Conservation (phyloP, 2,888 invertebrate genomes). For the Dryobotodes eremita region DNA sequence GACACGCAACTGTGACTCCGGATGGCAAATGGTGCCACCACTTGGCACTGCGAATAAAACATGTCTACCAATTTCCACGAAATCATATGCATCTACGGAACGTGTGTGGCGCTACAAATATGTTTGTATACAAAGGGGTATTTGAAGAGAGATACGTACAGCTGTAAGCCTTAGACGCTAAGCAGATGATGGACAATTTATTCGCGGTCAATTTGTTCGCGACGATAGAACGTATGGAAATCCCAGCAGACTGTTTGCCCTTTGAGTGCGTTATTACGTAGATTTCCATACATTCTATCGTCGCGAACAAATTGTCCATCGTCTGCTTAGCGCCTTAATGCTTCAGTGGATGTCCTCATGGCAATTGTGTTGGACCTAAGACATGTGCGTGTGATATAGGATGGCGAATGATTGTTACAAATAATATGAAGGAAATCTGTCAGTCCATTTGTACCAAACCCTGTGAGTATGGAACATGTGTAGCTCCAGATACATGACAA, state of each 20-base stretch:
- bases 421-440: not conserved
- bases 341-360: conserved; percentile 34
- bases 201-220: too few species aligned
- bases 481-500: conserved; percentile 24
- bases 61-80: conserved; percentile 18
- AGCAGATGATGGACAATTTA: too few species aligned
- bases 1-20: conserved; percentile 25
- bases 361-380: conserved; percentile 44
- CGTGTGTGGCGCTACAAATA: conserved; percentile 32
- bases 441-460: conserved; percentile 34
- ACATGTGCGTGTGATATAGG: conserved; percentile 42
- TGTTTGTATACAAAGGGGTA: conserved; percentile 28
- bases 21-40: conserved; percentile 9
- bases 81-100: conserved; percentile 13
- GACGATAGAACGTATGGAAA: too few species aligned
- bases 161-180: conserved; percentile 18
- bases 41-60: not conserved
- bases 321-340: conserved; percentile 46
- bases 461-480: conserved; percentile 33
- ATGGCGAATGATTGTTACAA: conserved; percentile 14
- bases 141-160: not conserved
- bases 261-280: too few species aligned
- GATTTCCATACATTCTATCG: too few species aligned
- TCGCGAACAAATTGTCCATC: too few species aligned
- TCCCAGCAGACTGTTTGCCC: too few species aligned